Conservation (phyloP, 2,113 vertebrate species). For the Oenanthe oenanthe region DNA sequence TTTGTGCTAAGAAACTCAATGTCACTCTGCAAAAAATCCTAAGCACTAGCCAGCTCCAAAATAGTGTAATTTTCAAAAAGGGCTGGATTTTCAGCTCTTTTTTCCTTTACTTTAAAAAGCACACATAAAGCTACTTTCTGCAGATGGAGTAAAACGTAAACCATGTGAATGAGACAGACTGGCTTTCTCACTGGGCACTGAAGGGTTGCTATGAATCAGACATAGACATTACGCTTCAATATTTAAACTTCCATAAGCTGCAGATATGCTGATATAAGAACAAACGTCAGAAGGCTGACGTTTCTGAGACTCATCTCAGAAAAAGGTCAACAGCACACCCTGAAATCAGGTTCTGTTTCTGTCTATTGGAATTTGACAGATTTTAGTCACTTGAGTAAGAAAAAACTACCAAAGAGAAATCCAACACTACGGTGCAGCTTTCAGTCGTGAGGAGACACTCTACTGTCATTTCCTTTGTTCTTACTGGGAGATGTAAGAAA, state of each 20-base stretch:
- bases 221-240: background rate
- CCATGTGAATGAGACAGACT: background rate
- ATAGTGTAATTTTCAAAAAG: background rate
- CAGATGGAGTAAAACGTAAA: background rate
- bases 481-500: background rate
- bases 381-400: background rate
- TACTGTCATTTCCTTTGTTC: background rate
- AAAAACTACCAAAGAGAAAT: background rate
- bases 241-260: slow-evolving; percentile 42
- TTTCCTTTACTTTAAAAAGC: background rate
- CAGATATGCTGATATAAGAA: slow-evolving; percentile 22
- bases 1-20: background rate
- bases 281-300: slow-evolving; percentile 27
- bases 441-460: background rate
- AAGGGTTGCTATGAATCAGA: slow-evolving; percentile 29
- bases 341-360: slow-evolving; percentile 22
- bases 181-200: background rate
- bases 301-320: background rate
- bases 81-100: background rate
- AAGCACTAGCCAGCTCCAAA: background rate
- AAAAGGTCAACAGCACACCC: background rate
- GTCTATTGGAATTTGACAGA: background rate
- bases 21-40: background rate
- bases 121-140: background rate
- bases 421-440: background rate